A percentile compares a stretch with the other conserved stretches of the same genome.
These are phyloP conservation scores for Anthopleura xanthogrammica DNA, from an alignment of 92 coral and sea anemone genomes.

Conservation along the genomic window DNA sequence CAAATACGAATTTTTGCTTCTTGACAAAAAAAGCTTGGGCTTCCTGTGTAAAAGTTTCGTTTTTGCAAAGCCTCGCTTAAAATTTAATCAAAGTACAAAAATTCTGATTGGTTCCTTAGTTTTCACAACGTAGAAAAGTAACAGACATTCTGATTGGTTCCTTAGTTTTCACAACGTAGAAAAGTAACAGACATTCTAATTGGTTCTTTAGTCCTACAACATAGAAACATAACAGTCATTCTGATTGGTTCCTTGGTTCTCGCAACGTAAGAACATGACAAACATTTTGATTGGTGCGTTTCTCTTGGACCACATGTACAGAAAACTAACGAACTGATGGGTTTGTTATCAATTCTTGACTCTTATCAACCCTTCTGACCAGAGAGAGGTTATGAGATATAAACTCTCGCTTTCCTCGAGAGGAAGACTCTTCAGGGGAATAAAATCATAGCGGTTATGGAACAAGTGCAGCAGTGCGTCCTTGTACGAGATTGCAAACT, in stretches of 20 bases:
- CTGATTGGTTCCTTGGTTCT: background rate
- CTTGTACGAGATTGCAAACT: conserved; percentile 67
- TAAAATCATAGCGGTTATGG: conserved; percentile 49
- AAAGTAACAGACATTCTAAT: background rate
- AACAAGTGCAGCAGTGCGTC: conserved; percentile 78
- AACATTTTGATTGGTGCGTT: background rate
- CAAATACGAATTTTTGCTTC: too few relatives aligned
- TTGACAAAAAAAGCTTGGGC: too few relatives aligned
- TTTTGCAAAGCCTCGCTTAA: too few relatives aligned
- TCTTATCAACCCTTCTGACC: conserved; percentile 78
- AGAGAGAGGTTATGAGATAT: conserved; percentile 68
- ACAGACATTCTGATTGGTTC: background rate
- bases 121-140: background rate
- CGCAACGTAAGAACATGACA: background rate
- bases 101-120: too few relatives aligned
- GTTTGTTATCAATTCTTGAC: conserved; percentile 15
- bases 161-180: background rate
- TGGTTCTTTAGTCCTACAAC: background rate
- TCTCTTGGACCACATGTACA: background rate
- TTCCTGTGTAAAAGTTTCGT: too few relatives aligned
- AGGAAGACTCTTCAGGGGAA: conserved; percentile 73
- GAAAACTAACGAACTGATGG: conserved; percentile 2
- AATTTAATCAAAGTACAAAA: too few relatives aligned
- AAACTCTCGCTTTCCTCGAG: conserved; percentile 56
- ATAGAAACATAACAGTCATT: background rate